Evolutionary conservation across 2,888 invertebrate species (phyloP).

Genomic region (Rapana venosa): DNA sequence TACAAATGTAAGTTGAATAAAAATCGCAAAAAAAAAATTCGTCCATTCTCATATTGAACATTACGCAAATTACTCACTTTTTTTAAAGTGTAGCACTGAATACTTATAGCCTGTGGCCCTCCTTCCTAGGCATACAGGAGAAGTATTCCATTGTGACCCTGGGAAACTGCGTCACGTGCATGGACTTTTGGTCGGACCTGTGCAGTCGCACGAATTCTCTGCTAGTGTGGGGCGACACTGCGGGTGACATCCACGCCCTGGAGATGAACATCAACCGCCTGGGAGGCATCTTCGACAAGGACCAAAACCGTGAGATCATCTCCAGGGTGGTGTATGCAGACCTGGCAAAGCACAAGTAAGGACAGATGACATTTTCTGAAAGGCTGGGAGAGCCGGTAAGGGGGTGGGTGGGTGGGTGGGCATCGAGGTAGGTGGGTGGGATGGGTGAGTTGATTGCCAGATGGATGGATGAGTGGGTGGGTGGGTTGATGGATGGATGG

Average conservation of each 20-base stretch:
- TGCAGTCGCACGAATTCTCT: conserved; percentile 82
- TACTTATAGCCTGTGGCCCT: neutral
- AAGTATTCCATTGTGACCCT: conserved; percentile 82
- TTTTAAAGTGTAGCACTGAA: no score
- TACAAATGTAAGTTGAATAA: no score
- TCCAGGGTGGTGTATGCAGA: conserved; percentile 42
- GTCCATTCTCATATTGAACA: no score
- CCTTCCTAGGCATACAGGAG: neutral
- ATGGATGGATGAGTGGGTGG: no score
- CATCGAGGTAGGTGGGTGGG: no score
- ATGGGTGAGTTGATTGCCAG: no score
- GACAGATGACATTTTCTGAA: neutral
- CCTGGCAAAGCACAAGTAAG: conserved; percentile 34
- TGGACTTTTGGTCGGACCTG: conserved; percentile 83
- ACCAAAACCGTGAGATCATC: conserved; percentile 38
- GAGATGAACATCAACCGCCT: conserved; percentile 60
- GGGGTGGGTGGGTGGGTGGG: no score
- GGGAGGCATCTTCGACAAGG: conserved; percentile 59
- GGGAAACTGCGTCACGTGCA: conserved; percentile 81
- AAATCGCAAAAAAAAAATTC: no score
- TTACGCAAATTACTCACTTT: no score
- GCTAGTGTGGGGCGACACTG: conserved; percentile 86
- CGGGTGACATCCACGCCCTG: conserved; percentile 81
- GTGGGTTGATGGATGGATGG: no score
- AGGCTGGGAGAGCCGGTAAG: no score